phyloP scores from a whole-genome alignment of 2,797 vertebrate species.

The Strix occidentalis region DNA sequence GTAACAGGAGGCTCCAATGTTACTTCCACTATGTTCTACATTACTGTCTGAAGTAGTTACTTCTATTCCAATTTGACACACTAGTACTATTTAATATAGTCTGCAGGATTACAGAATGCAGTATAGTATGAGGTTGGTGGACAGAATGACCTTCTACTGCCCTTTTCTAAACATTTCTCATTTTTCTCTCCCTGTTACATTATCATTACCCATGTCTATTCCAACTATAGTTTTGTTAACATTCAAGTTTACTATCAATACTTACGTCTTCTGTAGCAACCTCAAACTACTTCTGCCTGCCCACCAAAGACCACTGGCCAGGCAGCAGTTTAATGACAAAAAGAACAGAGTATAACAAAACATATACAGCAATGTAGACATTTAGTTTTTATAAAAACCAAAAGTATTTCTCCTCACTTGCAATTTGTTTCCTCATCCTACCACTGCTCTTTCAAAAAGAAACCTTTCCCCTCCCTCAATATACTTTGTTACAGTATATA shows the following conservation, averaged over 20 bases:
- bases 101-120: neutral
- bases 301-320: neutral
- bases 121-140: neutral
- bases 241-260: neutral
- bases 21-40: neutral
- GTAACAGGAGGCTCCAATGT: neutral
- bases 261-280: neutral
- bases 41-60: neutral
- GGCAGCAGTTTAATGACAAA: neutral
- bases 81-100: neutral
- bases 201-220: neutral
- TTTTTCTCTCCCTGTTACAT: neutral
- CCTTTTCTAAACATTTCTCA: neutral
- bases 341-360: neutral
- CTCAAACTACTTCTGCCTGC: neutral
- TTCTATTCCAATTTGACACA: neutral
- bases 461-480: neutral
- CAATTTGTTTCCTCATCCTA: neutral
- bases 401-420: neutral
- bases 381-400: neutral
- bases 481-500: neutral
- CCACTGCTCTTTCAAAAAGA: neutral
- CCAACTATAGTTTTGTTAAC: neutral
- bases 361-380: neutral
- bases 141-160: neutral